Evolutionary conservation across 2,113 vertebrate genomes (phyloP).

Genomic region (Calcarius ornatus): DNA sequence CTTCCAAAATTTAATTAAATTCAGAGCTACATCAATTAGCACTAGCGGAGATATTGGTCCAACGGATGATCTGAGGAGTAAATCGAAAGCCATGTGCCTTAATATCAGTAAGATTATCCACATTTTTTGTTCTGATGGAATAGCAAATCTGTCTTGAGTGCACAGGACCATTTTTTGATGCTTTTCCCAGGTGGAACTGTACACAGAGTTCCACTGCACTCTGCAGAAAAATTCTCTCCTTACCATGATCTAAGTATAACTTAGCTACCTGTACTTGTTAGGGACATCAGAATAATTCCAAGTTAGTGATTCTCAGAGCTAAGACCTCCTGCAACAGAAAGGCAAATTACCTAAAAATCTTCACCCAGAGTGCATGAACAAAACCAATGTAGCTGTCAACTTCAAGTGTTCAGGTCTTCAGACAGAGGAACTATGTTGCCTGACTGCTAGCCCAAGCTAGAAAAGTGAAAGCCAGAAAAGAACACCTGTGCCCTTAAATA

Average conservation of each 20-base stretch:
- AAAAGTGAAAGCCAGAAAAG: not conserved
- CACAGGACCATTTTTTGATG: not conserved
- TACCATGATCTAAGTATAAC: not conserved
- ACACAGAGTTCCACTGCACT: not conserved
- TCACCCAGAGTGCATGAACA: not conserved
- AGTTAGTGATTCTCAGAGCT: not conserved
- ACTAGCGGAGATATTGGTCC: not conserved
- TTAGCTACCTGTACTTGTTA: not conserved
- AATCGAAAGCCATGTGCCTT: not conserved
- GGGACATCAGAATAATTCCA: not conserved
- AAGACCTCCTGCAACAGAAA: not conserved
- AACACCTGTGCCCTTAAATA: not conserved
- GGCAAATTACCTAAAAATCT: not conserved
- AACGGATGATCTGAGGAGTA: not conserved
- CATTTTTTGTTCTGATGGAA: not conserved
- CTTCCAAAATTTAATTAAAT: conserved; percentile 52
- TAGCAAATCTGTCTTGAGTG: not conserved
- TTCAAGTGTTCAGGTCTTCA: not conserved
- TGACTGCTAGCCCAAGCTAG: not conserved
- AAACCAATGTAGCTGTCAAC: not conserved
- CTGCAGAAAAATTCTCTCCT: not conserved
- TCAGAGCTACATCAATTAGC: conserved; percentile 22
- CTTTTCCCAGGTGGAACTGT: not conserved
- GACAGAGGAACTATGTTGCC: not conserved
- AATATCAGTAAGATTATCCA: not conserved